Percentiles rank a stretch among this genome's conserved stretches.
Evolutionary conservation across 92 coral and sea anemone species (phyloP).

Genomic region (Umimayanthus kanabou): DNA sequence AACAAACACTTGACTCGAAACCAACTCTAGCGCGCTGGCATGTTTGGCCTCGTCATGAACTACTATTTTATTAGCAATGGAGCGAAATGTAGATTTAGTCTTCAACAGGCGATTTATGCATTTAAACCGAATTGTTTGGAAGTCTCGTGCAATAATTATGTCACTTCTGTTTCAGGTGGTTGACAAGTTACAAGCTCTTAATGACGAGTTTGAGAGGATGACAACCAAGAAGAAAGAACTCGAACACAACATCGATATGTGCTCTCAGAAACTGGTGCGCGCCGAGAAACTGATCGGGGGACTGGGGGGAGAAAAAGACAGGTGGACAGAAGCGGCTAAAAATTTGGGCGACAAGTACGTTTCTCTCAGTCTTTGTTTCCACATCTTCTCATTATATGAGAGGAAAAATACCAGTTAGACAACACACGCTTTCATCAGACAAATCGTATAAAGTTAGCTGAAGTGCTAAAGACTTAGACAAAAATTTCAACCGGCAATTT

Average conservation of each 20-base stretch:
- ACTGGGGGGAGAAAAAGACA: conserved; percentile 98
- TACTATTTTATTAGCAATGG: no score
- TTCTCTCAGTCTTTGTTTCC: background rate
- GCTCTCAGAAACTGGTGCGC: conserved; percentile 95
- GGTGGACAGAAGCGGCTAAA: conserved; percentile 99
- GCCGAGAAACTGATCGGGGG: conserved; percentile 99
- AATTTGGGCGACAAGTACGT: conserved; percentile 83
- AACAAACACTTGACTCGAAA: no score
- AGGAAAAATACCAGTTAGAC: background rate
- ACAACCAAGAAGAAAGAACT: conserved; percentile 95
- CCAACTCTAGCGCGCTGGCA: no score
- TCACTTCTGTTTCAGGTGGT: conserved; percentile 66
- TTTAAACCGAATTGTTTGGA: background rate
- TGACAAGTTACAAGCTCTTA: conserved; percentile 97
- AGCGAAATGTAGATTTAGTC: no score
- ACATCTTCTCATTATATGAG: background rate
- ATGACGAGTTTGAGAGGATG: conserved; percentile 96
- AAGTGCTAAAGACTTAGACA: background rate
- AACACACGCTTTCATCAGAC: background rate
- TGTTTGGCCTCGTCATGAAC: no score
- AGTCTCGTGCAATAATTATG: background rate
- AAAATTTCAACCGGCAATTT: no score
- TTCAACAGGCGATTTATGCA: no score
- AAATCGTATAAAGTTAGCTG: background rate
- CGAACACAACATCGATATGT: conserved; percentile 89